Percentiles rank a stretch among this genome's conserved stretches.
phyloP scores from a whole-genome alignment of 1,140 invertebrate species.

The Notospermus geniculatus region DNA sequence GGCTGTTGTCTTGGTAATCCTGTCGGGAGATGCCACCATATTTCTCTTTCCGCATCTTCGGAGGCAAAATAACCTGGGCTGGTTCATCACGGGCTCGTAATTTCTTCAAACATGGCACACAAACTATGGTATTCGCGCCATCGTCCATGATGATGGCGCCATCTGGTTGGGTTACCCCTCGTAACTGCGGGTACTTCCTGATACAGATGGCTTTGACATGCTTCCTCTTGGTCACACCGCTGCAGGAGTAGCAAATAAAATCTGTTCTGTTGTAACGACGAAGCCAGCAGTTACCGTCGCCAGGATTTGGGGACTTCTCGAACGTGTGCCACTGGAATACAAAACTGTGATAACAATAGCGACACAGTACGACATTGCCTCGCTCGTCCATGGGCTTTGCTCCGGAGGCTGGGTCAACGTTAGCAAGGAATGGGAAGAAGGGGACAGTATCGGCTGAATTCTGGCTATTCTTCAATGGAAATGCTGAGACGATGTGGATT shows the following conservation, averaged over 20 bases:
- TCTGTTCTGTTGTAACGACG: slow-evolving; percentile 85
- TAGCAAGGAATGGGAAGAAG: slow-evolving; percentile 60
- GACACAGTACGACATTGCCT: slow-evolving; percentile 86
- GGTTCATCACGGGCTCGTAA: slow-evolving; percentile 3
- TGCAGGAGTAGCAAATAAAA: slow-evolving; percentile 90
- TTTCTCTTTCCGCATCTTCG: slow-evolving; percentile 3
- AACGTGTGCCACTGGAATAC: slow-evolving; percentile 82
- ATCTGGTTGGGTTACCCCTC: slow-evolving; percentile 76
- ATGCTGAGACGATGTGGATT: slow-evolving; percentile 75
- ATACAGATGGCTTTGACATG: slow-evolving; percentile 81
- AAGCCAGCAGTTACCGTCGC: slow-evolving; percentile 56
- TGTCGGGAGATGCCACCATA: not conserved
- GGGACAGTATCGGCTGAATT: slow-evolving; percentile 34
- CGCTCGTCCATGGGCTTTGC: slow-evolving; percentile 81
- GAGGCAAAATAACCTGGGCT: slow-evolving; percentile 3
- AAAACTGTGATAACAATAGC: slow-evolving; percentile 90
- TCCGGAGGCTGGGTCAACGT: slow-evolving; percentile 45
- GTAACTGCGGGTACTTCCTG: slow-evolving; percentile 66
- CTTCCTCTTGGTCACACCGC: slow-evolving; percentile 83
- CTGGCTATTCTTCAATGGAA: slow-evolving; percentile 65
- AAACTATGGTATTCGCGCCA: slow-evolving; percentile 86
- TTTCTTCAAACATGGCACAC: slow-evolving; percentile 75
- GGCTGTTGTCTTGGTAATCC: no score
- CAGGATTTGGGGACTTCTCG: slow-evolving; percentile 56
- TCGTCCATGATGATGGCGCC: slow-evolving; percentile 82